Base-by-base conservation (phyloP, 2,888 invertebrate species). In the Ecdyonurus torrentis region DNA sequence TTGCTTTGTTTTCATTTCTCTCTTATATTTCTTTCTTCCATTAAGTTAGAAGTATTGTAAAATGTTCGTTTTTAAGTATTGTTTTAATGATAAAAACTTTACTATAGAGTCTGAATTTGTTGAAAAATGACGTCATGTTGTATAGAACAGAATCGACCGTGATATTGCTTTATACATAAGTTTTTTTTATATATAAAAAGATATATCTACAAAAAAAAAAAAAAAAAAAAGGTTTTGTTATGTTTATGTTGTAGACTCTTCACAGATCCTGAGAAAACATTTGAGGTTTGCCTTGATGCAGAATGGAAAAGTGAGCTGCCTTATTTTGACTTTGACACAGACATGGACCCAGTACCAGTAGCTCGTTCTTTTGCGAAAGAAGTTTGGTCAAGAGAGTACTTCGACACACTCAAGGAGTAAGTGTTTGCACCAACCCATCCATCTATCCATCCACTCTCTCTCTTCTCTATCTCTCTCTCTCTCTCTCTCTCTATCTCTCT, bases 361-460 rank as follows among this genome's bases (percentile, higher is more conserved):
- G 83, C 87, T 0, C 78, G 78, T 65, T 81, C 81, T 52, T 77
- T 88, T 66, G 86, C 88, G 0, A 75, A 79, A 63, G 87, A 89
- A 70, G 77, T 77, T 2, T 89, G 88, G 87, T 82, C 81, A 15
- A 70, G 74, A 22, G 79, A 81, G 64, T 85, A 83, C 72, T 89
- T 89, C 71, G 73, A 82, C 63, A 75, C 76, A 60, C 74, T 88
- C 15, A 76, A 84, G 75, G 78, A 76, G 83, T 86, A 75, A 73
- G 76, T 67, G 60, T 5, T 37, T 37, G 37, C 37, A n/a, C n/a
- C n/a, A n/a, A n/a, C n/a, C n/a, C n/a, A n/a, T n/a, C n/a, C n/a
- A n/a, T n/a, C n/a, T n/a, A n/a, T n/a, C n/a, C n/a, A n/a, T n/a
- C n/a, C n/a, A n/a, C n/a, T n/a, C n/a, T n/a, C n/a, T n/a, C n/a